Percentiles rank a stretch among this genome's conserved stretches.
Conservation (phyloP, 2,888 invertebrate genomes). For the Neria commutata region DNA sequence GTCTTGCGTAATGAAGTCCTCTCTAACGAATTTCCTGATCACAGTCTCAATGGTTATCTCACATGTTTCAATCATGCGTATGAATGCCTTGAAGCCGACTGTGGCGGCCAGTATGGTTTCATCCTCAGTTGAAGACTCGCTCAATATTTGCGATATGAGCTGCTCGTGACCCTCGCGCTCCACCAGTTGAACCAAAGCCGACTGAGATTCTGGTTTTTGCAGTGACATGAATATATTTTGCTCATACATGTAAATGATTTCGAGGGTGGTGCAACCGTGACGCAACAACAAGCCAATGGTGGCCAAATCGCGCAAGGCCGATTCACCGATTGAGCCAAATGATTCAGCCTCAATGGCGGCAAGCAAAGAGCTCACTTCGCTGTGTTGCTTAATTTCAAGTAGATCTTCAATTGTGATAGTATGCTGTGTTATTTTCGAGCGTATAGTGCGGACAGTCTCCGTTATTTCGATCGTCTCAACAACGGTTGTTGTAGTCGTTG, state of each 20-base stretch:
- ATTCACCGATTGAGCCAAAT: conserved; percentile 77
- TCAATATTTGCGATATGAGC: conserved; percentile 79
- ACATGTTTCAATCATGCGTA: conserved; percentile 82
- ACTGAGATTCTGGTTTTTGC: conserved; percentile 81
- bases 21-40: conserved; percentile 79
- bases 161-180: conserved; percentile 83
- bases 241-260: conserved; percentile 79
- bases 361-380: conserved; percentile 77
- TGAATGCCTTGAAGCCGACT: conserved; percentile 83
- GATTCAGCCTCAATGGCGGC: conserved; percentile 77
- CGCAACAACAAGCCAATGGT: conserved; percentile 80
- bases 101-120: conserved; percentile 79
- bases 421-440: conserved; percentile 56
- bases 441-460: conserved; percentile 64
- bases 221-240: conserved; percentile 80
- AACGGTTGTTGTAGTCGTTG: conserved; percentile 41
- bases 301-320: conserved; percentile 79
- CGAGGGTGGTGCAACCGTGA: conserved; percentile 75
- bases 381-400: conserved; percentile 68
- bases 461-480: conserved; percentile 59
- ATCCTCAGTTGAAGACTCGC: conserved; percentile 79
- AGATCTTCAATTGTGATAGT: conserved; percentile 64
- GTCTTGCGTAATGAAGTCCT: conserved; percentile 80
- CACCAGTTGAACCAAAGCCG: conserved; percentile 82
- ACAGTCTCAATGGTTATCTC: conserved; percentile 84